phyloP scores from a whole-genome alignment of 2,797 vertebrate species.

The Chloroceryle inda region DNA sequence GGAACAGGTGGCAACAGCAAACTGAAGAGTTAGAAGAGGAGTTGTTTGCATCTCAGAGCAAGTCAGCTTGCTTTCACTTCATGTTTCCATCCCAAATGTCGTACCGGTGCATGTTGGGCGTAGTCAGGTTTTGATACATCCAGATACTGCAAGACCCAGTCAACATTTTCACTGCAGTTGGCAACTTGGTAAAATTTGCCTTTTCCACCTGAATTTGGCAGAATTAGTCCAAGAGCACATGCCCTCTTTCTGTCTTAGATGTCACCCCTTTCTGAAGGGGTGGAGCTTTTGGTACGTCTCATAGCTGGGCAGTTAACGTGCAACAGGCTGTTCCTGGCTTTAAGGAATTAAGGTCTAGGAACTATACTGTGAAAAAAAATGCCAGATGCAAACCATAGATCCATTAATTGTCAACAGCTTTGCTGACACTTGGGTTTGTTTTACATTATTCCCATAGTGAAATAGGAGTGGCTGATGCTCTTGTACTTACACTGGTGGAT shows the following conservation, averaged over 20 bases:
- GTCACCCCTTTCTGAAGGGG: not conserved
- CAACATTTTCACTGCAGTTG: not conserved
- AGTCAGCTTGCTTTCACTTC: not conserved
- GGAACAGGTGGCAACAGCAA: not conserved
- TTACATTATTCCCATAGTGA: not conserved
- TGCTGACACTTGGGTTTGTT: not conserved
- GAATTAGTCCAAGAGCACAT: not conserved
- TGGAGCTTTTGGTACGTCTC: not conserved
- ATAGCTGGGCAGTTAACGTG: not conserved
- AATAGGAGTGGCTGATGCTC: not conserved
- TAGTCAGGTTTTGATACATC: not conserved
- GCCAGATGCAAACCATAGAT: not conserved
- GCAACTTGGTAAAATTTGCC: not conserved
- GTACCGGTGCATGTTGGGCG: not conserved
- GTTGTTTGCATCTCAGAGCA: not conserved
- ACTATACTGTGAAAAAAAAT: not conserved
- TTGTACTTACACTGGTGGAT: not conserved
- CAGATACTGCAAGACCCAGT: not conserved
- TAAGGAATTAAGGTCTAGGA: not conserved
- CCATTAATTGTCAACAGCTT: not conserved
- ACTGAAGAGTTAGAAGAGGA: not conserved
- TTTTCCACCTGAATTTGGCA: conserved; percentile 11
- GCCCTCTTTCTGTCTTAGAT: not conserved
- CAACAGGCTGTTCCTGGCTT: not conserved
- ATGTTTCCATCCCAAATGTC: not conserved